Evolutionary conservation across 2,888 invertebrate genomes (phyloP).

Genomic region (Clusia tigrina): DNA sequence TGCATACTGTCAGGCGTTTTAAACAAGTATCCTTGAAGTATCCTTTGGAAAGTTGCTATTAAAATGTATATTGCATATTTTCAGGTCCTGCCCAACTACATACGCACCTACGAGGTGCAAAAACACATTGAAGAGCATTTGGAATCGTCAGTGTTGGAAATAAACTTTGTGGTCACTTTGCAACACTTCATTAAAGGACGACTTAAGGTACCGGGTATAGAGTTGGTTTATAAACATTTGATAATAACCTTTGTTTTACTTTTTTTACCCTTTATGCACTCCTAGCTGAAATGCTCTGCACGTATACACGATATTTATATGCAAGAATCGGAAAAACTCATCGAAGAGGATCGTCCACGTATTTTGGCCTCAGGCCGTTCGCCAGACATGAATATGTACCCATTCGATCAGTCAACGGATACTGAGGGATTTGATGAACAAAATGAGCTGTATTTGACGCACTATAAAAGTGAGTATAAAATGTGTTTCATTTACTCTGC

Average conservation of each 20-base stretch:
- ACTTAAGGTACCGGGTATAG: conserved; percentile 61
- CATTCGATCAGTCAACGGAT: conserved; percentile 59
- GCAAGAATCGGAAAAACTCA: conserved; percentile 60
- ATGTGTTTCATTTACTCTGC: no score
- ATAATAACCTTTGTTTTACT: not conserved
- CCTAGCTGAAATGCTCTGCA: conserved; percentile 61
- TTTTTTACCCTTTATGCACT: conserved; percentile 5
- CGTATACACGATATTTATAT: conserved; percentile 62
- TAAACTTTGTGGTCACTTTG: conserved; percentile 59
- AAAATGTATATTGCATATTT: conserved; percentile 18
- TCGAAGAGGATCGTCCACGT: conserved; percentile 64
- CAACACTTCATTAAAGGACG: conserved; percentile 61
- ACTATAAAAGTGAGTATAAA: conserved; percentile 60
- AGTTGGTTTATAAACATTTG: not conserved
- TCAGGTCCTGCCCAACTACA: conserved; percentile 56
- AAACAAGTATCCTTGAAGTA: no score
- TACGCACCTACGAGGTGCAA: conserved; percentile 56
- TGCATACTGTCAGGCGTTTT: not conserved
- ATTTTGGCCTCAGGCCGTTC: conserved; percentile 63
- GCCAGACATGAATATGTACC: conserved; percentile 61
- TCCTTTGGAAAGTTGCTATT: not conserved
- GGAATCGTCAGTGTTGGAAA: conserved; percentile 59
- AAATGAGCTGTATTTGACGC: conserved; percentile 59
- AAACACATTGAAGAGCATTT: conserved; percentile 58
- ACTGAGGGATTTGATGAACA: conserved; percentile 54